Percentiles rank a stretch among this genome's conserved stretches.
phyloP scores from a whole-genome alignment of 2,797 vertebrate genomes.

The Antrozous pallidus region DNA sequence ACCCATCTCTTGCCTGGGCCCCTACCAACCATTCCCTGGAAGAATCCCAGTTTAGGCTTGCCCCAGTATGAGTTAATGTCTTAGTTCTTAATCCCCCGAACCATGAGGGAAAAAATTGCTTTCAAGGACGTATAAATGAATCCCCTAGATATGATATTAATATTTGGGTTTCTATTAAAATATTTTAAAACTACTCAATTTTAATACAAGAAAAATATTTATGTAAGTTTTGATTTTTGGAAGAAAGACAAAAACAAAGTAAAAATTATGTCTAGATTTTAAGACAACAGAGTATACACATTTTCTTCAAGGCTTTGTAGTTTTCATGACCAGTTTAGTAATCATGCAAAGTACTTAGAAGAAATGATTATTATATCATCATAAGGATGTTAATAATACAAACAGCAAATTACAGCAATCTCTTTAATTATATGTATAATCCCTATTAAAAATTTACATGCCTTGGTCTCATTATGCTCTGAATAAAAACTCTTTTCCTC shows the following conservation, averaged over 20 bases:
- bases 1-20: neutral
- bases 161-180: neutral
- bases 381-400: slow-evolving; percentile 67
- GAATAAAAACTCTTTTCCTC: slow-evolving; percentile 34
- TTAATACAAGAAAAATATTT: neutral
- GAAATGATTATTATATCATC: slow-evolving; percentile 61
- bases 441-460: slow-evolving; percentile 56
- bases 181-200: neutral
- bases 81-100: neutral
- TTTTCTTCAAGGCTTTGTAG: slow-evolving; percentile 8
- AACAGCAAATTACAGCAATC: slow-evolving; percentile 65
- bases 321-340: slow-evolving; percentile 51
- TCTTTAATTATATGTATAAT: slow-evolving; percentile 48
- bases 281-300: neutral
- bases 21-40: neutral
- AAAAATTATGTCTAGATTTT: neutral
- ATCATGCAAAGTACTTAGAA: slow-evolving; percentile 49
- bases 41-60: neutral
- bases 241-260: slow-evolving; percentile 6
- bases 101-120: neutral
- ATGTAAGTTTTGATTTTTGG: neutral
- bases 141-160: neutral
- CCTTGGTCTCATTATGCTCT: slow-evolving; percentile 34
- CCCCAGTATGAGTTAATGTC: neutral
- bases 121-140: neutral